These are phyloP conservation scores for Rhegmatorhina hoffmannsi DNA, from an alignment of 2,113 vertebrate species.

Conservation along the genomic window DNA sequence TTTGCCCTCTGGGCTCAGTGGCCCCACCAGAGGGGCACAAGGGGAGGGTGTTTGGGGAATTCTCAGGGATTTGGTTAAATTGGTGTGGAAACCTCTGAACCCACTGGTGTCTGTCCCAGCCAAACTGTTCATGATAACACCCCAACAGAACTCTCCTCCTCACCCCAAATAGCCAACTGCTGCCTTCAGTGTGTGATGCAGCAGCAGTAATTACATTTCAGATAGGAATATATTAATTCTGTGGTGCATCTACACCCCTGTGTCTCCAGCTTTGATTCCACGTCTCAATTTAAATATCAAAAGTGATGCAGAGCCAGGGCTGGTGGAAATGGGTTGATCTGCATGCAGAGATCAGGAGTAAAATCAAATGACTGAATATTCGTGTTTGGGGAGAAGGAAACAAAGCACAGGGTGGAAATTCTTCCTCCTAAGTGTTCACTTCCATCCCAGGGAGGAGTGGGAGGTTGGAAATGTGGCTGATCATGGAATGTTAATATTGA, in stretches of 20 bases:
- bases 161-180: neutral
- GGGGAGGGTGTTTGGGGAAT: too few relatives aligned
- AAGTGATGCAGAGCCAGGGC: neutral
- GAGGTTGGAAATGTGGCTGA: fast-evolving
- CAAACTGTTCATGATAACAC: fast-evolving
- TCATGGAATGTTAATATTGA: too few relatives aligned
- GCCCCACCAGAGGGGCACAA: neutral
- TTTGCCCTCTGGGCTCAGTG: neutral
- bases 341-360: neutral
- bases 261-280: neutral
- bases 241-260: neutral
- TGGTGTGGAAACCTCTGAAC: neutral
- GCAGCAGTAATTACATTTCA: neutral
- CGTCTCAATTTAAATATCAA: neutral
- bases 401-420: neutral
- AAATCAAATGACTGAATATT: neutral
- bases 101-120: fast-evolving
- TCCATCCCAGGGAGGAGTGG: neutral
- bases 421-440: neutral
- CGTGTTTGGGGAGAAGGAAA: neutral
- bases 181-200: neutral
- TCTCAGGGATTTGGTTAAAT: neutral
- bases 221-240: neutral
- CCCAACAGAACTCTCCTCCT: neutral
- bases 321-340: neutral